Evolutionary conservation across 2,797 vertebrate species (phyloP).

Genomic region (Fistularia commersonii): DNA sequence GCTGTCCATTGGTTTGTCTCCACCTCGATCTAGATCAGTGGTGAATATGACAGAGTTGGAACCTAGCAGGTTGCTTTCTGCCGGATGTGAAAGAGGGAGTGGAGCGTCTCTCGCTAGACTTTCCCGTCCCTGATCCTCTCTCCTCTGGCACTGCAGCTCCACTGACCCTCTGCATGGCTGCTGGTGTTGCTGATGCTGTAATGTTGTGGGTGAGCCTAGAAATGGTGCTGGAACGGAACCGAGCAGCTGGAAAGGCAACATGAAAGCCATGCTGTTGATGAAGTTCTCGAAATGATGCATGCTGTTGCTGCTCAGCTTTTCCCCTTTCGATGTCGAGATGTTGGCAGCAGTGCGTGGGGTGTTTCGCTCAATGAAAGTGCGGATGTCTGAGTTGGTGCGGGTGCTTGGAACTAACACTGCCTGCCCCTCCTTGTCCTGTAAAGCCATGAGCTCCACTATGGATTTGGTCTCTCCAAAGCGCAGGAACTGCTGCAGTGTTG

Average conservation of each 20-base stretch:
- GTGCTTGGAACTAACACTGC: constrained; percentile 82
- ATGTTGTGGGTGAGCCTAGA: constrained; percentile 81
- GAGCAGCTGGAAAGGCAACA: constrained; percentile 93
- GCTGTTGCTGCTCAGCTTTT: constrained; percentile 74
- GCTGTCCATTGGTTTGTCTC: constrained; percentile 67
- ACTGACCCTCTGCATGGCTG: constrained; percentile 42
- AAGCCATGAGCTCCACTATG: constrained; percentile 96
- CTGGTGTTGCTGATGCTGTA: constrained; percentile 73
- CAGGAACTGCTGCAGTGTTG: constrained; percentile 94
- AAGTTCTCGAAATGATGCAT: constrained; percentile 95
- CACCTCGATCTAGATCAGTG: constrained; percentile 73
- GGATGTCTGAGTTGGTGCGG: constrained; percentile 88
- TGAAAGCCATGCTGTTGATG: constrained; percentile 92
- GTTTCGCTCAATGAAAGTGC: constrained; percentile 93
- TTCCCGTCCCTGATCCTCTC: constrained; percentile 38
- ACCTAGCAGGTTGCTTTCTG: constrained; percentile 74
- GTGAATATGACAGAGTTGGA: constrained; percentile 75
- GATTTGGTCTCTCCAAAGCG: constrained; percentile 98
- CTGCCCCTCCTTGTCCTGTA: constrained; percentile 95
- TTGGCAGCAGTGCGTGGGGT: constrained; percentile 69
- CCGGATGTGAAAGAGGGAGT: constrained; percentile 48
- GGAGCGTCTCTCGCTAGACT: constrained; percentile 37
- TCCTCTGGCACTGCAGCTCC: constrained; percentile 59
- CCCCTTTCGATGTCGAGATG: constrained; percentile 70
- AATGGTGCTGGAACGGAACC: constrained; percentile 86